phyloP scores from a whole-genome alignment of 1,140 invertebrate species.

The Oryctes rhinoceros region DNA sequence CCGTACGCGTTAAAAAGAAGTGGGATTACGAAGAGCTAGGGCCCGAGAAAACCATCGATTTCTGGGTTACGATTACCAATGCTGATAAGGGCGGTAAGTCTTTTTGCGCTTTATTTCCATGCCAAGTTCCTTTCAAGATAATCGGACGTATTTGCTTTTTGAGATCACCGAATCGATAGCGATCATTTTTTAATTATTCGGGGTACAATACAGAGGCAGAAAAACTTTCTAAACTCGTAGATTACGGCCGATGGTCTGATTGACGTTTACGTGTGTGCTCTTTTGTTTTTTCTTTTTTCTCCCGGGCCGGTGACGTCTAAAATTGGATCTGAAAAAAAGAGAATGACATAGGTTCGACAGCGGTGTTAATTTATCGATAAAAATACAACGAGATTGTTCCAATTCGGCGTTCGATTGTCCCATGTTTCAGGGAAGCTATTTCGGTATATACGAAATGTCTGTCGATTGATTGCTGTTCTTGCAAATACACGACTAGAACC shows the following conservation, averaged over 20 bases:
- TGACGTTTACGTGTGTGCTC: neutral
- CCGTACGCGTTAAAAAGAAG: constrained; percentile 92
- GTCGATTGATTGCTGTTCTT: too few species aligned
- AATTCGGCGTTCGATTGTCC: neutral
- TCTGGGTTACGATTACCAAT: constrained; percentile 95
- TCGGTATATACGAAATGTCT: too few species aligned
- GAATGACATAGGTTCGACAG: neutral
- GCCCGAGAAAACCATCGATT: constrained; percentile 95
- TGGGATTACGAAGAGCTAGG: constrained; percentile 96
- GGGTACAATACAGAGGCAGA: neutral
- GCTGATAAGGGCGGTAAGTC: constrained; percentile 82
- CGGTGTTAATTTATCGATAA: neutral
- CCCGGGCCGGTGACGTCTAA: neutral
- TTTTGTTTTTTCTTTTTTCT: neutral
- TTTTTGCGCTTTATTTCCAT: neutral
- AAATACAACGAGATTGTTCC: neutral
- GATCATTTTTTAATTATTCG: neutral
- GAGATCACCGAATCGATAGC: neutral
- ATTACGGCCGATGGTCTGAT: neutral
- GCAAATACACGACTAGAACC: too few species aligned
- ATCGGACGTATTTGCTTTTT: constrained; percentile 7
- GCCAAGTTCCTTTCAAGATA: neutral
- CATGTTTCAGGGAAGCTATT: neutral
- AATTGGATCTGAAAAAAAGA: neutral
- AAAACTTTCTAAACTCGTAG: too few species aligned